Base-by-base conservation (phyloP, 2,888 invertebrate species). In the Ecliptopera silaceata region DNA sequence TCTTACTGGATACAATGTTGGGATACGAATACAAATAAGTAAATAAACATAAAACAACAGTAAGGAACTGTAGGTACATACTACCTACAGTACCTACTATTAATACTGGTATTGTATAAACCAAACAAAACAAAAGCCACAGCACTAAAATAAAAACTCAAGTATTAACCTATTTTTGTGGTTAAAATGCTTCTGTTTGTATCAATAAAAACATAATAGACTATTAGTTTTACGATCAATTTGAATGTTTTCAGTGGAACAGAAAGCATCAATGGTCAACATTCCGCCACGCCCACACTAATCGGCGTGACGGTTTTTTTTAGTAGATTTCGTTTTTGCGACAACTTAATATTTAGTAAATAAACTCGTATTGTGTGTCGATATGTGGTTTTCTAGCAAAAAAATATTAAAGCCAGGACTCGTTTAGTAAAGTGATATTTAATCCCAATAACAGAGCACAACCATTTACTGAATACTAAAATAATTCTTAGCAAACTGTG, bases 241-340 rank as follows among this genome's bases (percentile, higher is more conserved):
- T 61, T 56, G 53, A 58, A 50, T 55, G 49, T 56, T 59, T 59
- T 53, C 52, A 49, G 43, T 48, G 52, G 48, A 52, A 55, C 45
- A 42, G 55, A 52, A 59, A 59, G 51, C 48, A 62, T 59, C 59
- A 56, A 55, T 58, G 60, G 36, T 41, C 39, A 41, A 56, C 70
- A 77, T 75, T 73, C 71, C 68, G 66, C 66, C 69, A 71, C 77
- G 71, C 70, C 69, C 68, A 69, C 70, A 64, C 59, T 69, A 62
- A 70, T 70, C 65, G 65, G 61, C 61, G 63, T 65, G 64, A 61
- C 66, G 56, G 44, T 46, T 46, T 61, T 62, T n/a, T 20, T 60
- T 53, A 20, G 48, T 43, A 11, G 26, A n/a, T 42, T 55, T 18
- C 13, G 36, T 44, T 59, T 57, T 60, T 56, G 47, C 45, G 44